Evolutionary conservation across 2,797 vertebrate genomes (phyloP), one percentile per base, ranked within the genome.

Genomic region (Podargus strigoides): DNA sequence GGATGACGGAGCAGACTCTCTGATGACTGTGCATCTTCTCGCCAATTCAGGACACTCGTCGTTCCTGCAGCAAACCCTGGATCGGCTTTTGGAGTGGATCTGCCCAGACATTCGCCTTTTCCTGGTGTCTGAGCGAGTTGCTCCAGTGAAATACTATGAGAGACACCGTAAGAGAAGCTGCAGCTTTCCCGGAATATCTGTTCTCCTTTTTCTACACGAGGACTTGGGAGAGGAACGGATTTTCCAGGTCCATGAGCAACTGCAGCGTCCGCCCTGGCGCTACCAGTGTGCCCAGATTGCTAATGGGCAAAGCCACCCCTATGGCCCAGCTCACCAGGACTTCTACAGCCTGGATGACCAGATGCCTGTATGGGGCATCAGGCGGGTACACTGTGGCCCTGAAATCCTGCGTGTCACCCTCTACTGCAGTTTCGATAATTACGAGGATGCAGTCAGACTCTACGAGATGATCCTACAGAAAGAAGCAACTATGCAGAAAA

Each of bases 301-400:
- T 0, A 58, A 55, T 0, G 90, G 94, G 23, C 94, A 78, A 58
- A 93, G 97, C 44, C 91, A 94, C 30, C 97, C 92, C 26, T 98
- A 94, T 85, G 93, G 97, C 28, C 96, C 98, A 14, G 97, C 97
- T 90, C 97, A 96, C 22, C 98, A 98, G 92, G 98, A 99, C 88
- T 99, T 99, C 95, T 99, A 99, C 22, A 96, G 98, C 56, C 97
- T 99, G 96, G 99, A 99, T 2, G 94, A 95, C 4, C 98, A 98
- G 63, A 98, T 99, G 99, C 99, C 99, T 0, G 97, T 99, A 84
- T 99, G 99, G 99, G 99, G 98, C 7, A 96, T 99, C 68, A 97
- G 99, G 32, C 98, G 98, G 4, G 98, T 98, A 85, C 98, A 97
- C 90, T 96, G 98, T 0, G 98, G 99, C 26, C 95, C 98, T 0